Evolutionary conservation across 2,113 vertebrate species (phyloP), one percentile per base, ranked within the genome.

Genomic region (Collichthys lucidus): DNA sequence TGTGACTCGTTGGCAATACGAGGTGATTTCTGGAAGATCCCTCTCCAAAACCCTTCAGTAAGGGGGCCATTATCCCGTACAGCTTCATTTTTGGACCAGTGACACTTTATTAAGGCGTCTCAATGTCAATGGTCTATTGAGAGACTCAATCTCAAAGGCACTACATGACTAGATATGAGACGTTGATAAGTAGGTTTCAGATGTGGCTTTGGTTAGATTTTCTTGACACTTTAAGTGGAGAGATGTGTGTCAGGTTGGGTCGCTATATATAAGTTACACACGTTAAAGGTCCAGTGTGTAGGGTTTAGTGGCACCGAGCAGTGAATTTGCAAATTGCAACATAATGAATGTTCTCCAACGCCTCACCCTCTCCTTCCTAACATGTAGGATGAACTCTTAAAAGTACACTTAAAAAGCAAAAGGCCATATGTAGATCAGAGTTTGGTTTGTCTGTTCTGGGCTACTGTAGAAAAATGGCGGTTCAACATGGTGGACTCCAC

Each of bases 51-150:
- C 61, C 20, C 6, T 53, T 75, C 35, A 69, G 31, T 20, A 19
- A 35, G 7, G 11, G 35, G 53, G n/a, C 20, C 12, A 11, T 57
- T 50, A 42, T 40, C 40, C 59, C 7, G 42, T 65, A 20, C 4
- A 8, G 49, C 72, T 4, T 2, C 53, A 29, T 59, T 29, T 59
- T 22, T 16, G 17, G 11, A 42, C n/a, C 11, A 16, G 72, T 10
- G 19, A 44, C n/a, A 17, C 5, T 6, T 55, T 31, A 73, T 31
- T 26, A 70, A 31, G 19, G n/a, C 7, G 6, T 44, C 60, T 60
- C 60, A 29, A 42, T 74, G 82, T 42, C 46, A 53, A 62, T 20
- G 53, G 60, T 22, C 80, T 44, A 14, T 73, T n/a, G 9, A 52
- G 4, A 26, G 29, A 69, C 20, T 57, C 11, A 5, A 9, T 42